A percentile compares a stretch with the other conserved stretches of the same genome.
These are phyloP conservation scores for Azemiops feae DNA, from an alignment of 2,113 vertebrate genomes.

Conservation along the genomic window DNA sequence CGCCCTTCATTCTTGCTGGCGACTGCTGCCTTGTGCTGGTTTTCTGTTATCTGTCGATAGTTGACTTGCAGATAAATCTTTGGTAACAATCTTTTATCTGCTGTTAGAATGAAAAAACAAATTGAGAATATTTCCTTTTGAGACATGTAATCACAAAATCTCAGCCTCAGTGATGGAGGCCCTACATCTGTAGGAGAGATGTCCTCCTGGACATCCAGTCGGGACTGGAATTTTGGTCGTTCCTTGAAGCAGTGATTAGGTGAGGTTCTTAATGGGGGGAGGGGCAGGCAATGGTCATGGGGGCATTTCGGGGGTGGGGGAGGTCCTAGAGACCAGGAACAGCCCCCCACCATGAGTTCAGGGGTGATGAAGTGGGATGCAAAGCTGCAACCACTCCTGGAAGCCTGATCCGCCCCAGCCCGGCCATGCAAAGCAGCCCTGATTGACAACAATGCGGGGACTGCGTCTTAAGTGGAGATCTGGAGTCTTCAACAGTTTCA, in stretches of 20 bases:
- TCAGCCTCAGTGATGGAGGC: too few relatives aligned
- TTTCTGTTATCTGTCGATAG: not conserved
- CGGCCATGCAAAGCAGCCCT: not conserved
- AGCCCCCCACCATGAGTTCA: too few relatives aligned
- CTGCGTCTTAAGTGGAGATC: not conserved
- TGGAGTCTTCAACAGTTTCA: not conserved
- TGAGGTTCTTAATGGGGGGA: not conserved
- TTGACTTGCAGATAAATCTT: not conserved
- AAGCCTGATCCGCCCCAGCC: not conserved
- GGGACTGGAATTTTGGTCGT: too few relatives aligned
- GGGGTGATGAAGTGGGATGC: not conserved
- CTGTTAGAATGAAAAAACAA: not conserved
- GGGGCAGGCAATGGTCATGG: not conserved
- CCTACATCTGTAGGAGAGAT: too few relatives aligned
- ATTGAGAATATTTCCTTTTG: too few relatives aligned
- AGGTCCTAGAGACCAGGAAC: too few relatives aligned
- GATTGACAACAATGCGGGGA: not conserved
- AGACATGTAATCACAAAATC: too few relatives aligned
- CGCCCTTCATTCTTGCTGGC: not conserved
- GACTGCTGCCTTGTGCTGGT: not conserved
- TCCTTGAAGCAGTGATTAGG: too few relatives aligned
- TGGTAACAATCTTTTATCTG: not conserved
- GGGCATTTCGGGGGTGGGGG: not conserved
- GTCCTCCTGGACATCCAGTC: too few relatives aligned
- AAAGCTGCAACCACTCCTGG: not conserved